Base-by-base conservation (phyloP, 2,797 vertebrate species). In the Argya squamiceps region DNA sequence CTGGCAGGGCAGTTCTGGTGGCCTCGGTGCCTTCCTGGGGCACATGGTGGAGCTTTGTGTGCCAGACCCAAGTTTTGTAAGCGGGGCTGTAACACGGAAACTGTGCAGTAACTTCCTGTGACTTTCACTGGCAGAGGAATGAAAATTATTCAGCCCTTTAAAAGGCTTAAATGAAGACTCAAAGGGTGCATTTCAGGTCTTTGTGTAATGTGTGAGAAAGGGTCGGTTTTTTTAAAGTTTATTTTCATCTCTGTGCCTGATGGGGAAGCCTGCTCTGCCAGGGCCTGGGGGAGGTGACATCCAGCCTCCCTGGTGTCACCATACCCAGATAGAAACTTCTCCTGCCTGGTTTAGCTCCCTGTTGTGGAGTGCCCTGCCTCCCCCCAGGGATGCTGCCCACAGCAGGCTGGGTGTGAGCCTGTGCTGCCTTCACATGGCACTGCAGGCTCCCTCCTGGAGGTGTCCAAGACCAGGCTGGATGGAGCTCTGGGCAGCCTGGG, bases 351-450 rank as follows among this genome's bases (percentile, higher is more conserved):
- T 52, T 3, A 23, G 41, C 43, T 58, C 3, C 0, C 12, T 74
- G 56, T 4, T 32, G 12, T 5, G 34, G 44, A 7, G 29, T 8
- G 32, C 27, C 24, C 79, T 43, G 68, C 46, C 20, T n/a, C 47
- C 43, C 11, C 9, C 15, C 15, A 3, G 81, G 37, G 39, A 0
- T 2, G 26, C 62, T 50, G 49, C 20, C 58, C 4, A 0, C 2
- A 15, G 11, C 46, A 34, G 63, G 63, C 80, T 34, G 6, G 0
- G 3, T 0, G 0, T 0, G 26, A 46, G 5, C 1, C 0, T 6
- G 9, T 12, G 4, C 18, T 6, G 10, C 58, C 36, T 77, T 32
- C 19, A 0, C 3, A 0, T 2, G 4, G 36, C 74, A 32, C 49
- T 27, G 84, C 49, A 6, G 3, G 43, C 18, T 7, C 59, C 67